Evolutionary conservation across 2,888 invertebrate species (phyloP).

Genomic region (Prosopocoilus inquinatus): DNA sequence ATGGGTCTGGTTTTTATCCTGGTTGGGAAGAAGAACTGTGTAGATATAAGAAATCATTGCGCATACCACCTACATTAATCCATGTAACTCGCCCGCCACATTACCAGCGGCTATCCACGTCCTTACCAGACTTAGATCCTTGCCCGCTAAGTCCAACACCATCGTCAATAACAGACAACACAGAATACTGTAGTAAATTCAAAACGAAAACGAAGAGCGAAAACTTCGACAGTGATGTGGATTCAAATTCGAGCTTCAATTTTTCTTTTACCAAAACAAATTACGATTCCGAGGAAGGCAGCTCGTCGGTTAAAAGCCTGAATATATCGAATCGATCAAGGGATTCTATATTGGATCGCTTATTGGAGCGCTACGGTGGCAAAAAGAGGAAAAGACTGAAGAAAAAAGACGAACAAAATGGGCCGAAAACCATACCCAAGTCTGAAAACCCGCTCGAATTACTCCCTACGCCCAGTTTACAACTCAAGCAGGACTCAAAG

Average conservation of each 20-base stretch:
- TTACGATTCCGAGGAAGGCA: slow-evolving; percentile 67
- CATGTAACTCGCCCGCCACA: slow-evolving; percentile 74
- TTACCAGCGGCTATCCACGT: slow-evolving; percentile 67
- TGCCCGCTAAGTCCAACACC: slow-evolving; percentile 69
- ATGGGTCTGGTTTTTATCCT: slow-evolving; percentile 70
- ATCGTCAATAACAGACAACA: slow-evolving; percentile 61
- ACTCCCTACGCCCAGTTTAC: slow-evolving; percentile 64
- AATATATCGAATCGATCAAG: slow-evolving; percentile 48
- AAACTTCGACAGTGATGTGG: slow-evolving; percentile 62
- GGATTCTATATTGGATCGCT: slow-evolving; percentile 59
- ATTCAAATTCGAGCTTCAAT: slow-evolving; percentile 65
- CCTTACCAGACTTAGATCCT: slow-evolving; percentile 75
- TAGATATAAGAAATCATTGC: slow-evolving; percentile 75
- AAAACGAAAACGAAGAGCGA: slow-evolving; percentile 45
- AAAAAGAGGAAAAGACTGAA: slow-evolving; percentile 58
- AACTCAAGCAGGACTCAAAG: slow-evolving; percentile 48
- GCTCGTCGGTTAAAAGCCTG: slow-evolving; percentile 65
- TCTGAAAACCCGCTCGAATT: slow-evolving; percentile 57
- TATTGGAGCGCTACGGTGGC: slow-evolving; percentile 65
- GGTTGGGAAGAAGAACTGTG: slow-evolving; percentile 84
- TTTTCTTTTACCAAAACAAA: slow-evolving; percentile 56
- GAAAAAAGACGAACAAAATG: slow-evolving; percentile 56
- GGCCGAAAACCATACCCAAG: slow-evolving; percentile 59
- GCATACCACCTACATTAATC: slow-evolving; percentile 79
- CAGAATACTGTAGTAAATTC: slow-evolving; percentile 32